Percentiles rank a stretch among this genome's conserved stretches.
These are phyloP conservation scores for Ceyx melanurus DNA, from an alignment of 2,113 vertebrate species.

Conservation along the genomic window DNA sequence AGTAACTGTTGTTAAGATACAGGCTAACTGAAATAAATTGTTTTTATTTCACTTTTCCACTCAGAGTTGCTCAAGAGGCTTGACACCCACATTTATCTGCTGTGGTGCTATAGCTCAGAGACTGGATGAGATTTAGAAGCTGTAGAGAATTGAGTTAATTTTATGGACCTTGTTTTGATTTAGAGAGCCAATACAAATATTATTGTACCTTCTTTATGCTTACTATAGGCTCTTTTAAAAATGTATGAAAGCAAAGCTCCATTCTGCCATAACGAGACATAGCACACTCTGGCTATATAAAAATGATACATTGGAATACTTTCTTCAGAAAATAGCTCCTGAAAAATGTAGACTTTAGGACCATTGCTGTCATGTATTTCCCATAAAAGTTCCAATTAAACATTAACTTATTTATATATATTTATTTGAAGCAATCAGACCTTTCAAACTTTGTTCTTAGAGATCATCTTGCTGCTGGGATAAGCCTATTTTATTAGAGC, in stretches of 20 bases:
- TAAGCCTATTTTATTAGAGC: slow-evolving; percentile 16
- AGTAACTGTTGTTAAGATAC: neutral
- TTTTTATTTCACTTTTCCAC: neutral
- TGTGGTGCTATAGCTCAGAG: neutral
- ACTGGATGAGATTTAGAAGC: slow-evolving; percentile 47
- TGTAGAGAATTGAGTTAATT: slow-evolving; percentile 59
- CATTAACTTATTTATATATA: slow-evolving; percentile 7
- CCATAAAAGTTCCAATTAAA: slow-evolving; percentile 42
- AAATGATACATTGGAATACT: slow-evolving; percentile 50
- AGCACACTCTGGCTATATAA: slow-evolving; percentile 23
- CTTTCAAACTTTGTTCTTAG: slow-evolving; percentile 51
- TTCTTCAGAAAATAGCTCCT: slow-evolving; percentile 37
- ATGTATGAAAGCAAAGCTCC: slow-evolving; percentile 54
- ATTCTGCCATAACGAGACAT: slow-evolving; percentile 3
- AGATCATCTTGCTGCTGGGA: neutral
- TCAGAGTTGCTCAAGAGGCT: neutral
- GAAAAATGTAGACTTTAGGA: slow-evolving; percentile 16
- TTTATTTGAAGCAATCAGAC: neutral
- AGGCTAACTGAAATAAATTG: slow-evolving; percentile 8
- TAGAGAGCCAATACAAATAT: slow-evolving; percentile 67
- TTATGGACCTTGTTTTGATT: slow-evolving; percentile 70
- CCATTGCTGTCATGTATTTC: neutral
- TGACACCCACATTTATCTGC: slow-evolving; percentile 56
- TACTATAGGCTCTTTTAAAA: slow-evolving; percentile 57
- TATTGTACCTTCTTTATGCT: slow-evolving; percentile 43